Evolutionary conservation across 2,888 invertebrate genomes (phyloP).

Genomic region (Yponomeuta sedellus): DNA sequence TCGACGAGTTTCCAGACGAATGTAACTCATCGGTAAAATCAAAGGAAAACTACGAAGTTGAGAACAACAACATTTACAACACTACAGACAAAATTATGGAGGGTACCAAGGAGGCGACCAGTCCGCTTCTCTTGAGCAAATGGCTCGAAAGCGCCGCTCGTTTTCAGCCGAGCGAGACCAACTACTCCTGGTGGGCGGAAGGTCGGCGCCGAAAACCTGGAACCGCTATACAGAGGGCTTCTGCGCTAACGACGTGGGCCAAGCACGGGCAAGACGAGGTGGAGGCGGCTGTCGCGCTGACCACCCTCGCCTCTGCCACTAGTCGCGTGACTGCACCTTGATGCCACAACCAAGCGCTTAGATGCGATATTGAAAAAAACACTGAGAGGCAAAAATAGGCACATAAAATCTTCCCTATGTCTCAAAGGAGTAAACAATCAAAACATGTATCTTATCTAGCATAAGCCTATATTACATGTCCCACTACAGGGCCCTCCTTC

Average conservation of each 20-base stretch:
- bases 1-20: conserved; percentile 39
- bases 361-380: background rate
- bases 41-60: conserved; percentile 48
- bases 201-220: conserved; percentile 50
- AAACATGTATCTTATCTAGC: too few relatives aligned
- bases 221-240: conserved; percentile 36
- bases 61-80: conserved; percentile 56
- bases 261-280: conserved; percentile 83
- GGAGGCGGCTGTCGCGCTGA: conserved; percentile 85
- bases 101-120: conserved; percentile 53
- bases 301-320: conserved; percentile 77
- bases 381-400: too few relatives aligned
- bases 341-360: conserved; percentile 11
- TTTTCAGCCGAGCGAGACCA: conserved; percentile 83
- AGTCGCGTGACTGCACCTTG: conserved; percentile 46
- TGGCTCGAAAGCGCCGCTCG: conserved; percentile 86
- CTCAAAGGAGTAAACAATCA: too few relatives aligned
- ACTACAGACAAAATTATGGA: conserved; percentile 26
- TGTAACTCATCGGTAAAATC: conserved; percentile 47
- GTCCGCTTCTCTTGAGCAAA: conserved; percentile 80
- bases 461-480: too few relatives aligned
- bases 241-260: conserved; percentile 39
- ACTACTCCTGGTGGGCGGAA: conserved; percentile 81
- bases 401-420: too few relatives aligned
- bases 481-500: too few relatives aligned